Conservation (phyloP, 2,113 vertebrate species). For the Oxygymnocypris stewartii region DNA sequence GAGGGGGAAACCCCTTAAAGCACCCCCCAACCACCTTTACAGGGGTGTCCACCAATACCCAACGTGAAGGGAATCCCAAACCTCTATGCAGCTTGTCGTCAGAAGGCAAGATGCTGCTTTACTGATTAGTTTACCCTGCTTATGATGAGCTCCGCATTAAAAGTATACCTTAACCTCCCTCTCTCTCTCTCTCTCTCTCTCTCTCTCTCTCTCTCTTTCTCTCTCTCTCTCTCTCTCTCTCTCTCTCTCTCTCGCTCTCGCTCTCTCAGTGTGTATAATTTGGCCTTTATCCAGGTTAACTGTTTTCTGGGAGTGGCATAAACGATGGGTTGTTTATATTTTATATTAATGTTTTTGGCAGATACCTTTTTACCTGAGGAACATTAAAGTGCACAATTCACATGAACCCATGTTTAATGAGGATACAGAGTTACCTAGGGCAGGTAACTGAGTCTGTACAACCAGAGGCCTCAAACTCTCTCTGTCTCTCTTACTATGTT, state of each 20-base stretch:
- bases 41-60: not conserved
- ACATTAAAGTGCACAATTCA: not conserved
- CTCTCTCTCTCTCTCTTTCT: not conserved
- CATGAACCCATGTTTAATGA: not conserved
- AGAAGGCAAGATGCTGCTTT: constrained; percentile 53
- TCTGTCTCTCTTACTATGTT: not conserved
- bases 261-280: not conserved
- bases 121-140: constrained; percentile 53
- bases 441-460: not conserved
- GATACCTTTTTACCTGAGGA: not conserved
- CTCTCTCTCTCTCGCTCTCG: constrained; percentile 1
- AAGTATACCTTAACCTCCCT: not conserved
- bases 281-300: not conserved
- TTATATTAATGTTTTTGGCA: not conserved
- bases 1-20: constrained; percentile 38
- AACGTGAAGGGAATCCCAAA: constrained; percentile 67
- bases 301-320: not conserved
- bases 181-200: constrained; percentile 5
- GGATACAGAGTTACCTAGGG: not conserved
- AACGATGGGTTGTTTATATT: not conserved
- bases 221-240: not conserved
- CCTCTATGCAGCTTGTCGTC: constrained; percentile 68
- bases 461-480: not conserved
- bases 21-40: not conserved
- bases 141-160: constrained; percentile 17